Base-by-base conservation (phyloP, 2,797 vertebrate genomes). In the Chanos chanos region DNA sequence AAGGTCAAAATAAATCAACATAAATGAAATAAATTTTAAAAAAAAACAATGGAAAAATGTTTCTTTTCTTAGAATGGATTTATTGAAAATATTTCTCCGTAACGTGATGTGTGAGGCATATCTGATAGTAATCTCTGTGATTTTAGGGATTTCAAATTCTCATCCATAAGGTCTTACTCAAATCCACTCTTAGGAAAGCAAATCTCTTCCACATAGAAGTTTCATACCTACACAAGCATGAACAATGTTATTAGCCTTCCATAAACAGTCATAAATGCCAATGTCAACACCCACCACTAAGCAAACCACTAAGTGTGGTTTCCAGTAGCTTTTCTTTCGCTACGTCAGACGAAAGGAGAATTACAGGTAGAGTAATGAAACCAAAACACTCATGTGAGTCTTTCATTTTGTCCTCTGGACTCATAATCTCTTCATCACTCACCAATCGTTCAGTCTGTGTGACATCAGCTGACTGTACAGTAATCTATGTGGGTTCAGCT, bases 401-500 rank as follows among this genome's bases (percentile, higher is more conserved):
- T n/a, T n/a, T n/a, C n/a, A n/a, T n/a, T n/a, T n/a, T n/a, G n/a
- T n/a, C n/a, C n/a, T n/a, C n/a, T n/a, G n/a, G n/a, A 8, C 7
- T 24, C 58, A 41, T 31, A 13, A 41, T 3, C 0, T 44, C 24
- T 43, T 64, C 25, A 49, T 64, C 7, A 43, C 70, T 47, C 30
- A 54, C 24, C 39, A 13, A 31, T 60, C 59, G n/a, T 31, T 5
- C n/a, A 34, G 18, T 45, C 15, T 55, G 45, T 55, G 34, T 3
- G 6, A 54, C 36, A n/a, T n/a, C n/a, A n/a, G n/a, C n/a, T n/a
- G n/a, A n/a, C n/a, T n/a, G n/a, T n/a, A n/a, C n/a, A n/a, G n/a
- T n/a, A n/a, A 61, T n/a, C 36, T 60, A 55, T 66, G 87, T 87
- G 81, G 75, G 82, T 84, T 84, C 78, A 79, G 85, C 87, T 86